These are phyloP conservation scores for Sitta europaea DNA, from an alignment of 2,113 vertebrate species.

Conservation along the genomic window DNA sequence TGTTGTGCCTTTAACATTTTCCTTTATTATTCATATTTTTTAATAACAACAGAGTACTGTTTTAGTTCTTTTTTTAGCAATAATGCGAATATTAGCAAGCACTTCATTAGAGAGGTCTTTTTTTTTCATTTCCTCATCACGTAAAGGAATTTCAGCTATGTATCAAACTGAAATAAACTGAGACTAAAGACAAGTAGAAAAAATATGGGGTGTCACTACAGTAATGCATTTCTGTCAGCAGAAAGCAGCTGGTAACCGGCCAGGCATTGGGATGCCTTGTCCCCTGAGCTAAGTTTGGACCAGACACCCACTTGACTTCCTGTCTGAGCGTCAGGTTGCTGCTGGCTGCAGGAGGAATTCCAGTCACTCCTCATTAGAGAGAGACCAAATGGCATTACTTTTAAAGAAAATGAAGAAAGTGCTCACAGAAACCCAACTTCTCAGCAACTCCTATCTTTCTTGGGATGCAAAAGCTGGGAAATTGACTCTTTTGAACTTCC, in stretches of 20 bases:
- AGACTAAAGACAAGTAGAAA: neutral
- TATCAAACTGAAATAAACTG: neutral
- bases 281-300: conserved; percentile 13
- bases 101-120: neutral
- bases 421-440: neutral
- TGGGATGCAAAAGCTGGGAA: neutral
- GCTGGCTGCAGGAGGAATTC: neutral
- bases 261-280: conserved; percentile 9
- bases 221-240: neutral
- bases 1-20: neutral
- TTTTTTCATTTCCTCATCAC: neutral
- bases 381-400: neutral
- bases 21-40: neutral
- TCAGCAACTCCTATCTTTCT: neutral
- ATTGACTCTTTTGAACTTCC: neutral
- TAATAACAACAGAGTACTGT: neutral
- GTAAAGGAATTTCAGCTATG: neutral
- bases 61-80: neutral
- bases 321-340: neutral
- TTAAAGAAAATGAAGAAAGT: neutral
- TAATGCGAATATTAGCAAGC: neutral
- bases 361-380: neutral
- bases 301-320: conserved; percentile 21
- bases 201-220: neutral
- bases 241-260: neutral